phyloP scores from a whole-genome alignment of 2,888 invertebrate genomes.

The Clistopyga incitator region DNA sequence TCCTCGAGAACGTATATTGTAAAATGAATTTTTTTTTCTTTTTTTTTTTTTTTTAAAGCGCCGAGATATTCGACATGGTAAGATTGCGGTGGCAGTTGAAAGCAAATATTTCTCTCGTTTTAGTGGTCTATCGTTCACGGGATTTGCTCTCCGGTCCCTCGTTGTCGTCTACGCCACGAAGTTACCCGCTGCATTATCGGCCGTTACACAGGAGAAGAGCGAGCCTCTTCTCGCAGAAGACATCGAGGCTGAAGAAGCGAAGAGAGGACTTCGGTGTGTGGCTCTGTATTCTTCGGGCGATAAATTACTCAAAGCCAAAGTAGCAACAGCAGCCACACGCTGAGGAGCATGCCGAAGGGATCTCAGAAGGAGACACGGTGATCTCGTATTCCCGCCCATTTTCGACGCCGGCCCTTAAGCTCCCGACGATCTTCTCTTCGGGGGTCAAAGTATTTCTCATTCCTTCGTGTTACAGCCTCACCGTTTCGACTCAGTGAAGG shows the following conservation, averaged over 20 bases:
- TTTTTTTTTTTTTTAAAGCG: too few species aligned
- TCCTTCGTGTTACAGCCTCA: slow-evolving; percentile 44
- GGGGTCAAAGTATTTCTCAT: slow-evolving; percentile 46
- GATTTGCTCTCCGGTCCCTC: slow-evolving; percentile 62
- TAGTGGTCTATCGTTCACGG: slow-evolving; percentile 69
- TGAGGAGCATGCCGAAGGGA: slow-evolving; percentile 46
- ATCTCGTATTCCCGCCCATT: slow-evolving; percentile 57
- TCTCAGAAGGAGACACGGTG: slow-evolving; percentile 41
- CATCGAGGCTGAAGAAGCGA: slow-evolving; percentile 25
- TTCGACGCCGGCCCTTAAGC: slow-evolving; percentile 43
- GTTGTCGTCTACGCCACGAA: slow-evolving; percentile 42
- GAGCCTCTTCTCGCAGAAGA: slow-evolving; percentile 51
- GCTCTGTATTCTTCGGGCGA: slow-evolving; percentile 63
- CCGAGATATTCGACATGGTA: slow-evolving; percentile 36
- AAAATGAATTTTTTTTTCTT: too few species aligned
- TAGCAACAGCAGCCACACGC: slow-evolving; percentile 25
- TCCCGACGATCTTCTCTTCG: slow-evolving; percentile 31
- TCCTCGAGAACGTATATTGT: too few species aligned
- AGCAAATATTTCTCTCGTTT: slow-evolving; percentile 78
- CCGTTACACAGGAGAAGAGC: slow-evolving; percentile 49
- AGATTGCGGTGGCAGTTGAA: slow-evolving; percentile 66
- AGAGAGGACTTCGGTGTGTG: slow-evolving; percentile 48
- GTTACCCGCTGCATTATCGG: slow-evolving; percentile 33
- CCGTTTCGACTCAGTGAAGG: slow-evolving; percentile 14
- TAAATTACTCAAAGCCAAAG: slow-evolving; percentile 66